Percentiles rank a stretch among this genome's conserved stretches.
Conservation (phyloP, 2,888 invertebrate species). For the Apamea sordens region DNA sequence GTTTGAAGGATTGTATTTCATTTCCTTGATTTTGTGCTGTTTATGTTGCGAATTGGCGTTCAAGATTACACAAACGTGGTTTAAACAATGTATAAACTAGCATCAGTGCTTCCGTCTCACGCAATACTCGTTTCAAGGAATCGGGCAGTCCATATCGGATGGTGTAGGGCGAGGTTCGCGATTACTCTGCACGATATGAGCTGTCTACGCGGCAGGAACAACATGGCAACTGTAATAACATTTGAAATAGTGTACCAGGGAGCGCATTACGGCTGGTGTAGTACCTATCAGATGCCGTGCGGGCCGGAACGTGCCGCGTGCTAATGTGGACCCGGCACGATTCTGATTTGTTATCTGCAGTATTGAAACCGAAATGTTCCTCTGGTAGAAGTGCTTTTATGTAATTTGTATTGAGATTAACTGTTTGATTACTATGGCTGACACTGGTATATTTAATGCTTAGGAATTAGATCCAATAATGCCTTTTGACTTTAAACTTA, state of each 20-base stretch:
- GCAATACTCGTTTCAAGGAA: slow-evolving; percentile 70
- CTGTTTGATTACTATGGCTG: slow-evolving; percentile 42
- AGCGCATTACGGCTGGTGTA: slow-evolving; percentile 77
- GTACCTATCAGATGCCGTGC: slow-evolving; percentile 85
- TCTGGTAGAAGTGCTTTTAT: slow-evolving; percentile 57
- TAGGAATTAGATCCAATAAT: neutral
- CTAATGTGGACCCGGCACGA: slow-evolving; percentile 87
- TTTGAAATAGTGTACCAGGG: slow-evolving; percentile 79
- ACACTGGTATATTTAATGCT: slow-evolving; percentile 12
- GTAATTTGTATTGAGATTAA: slow-evolving; percentile 56
- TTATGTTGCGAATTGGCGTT: slow-evolving; percentile 48
- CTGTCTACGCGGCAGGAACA: slow-evolving; percentile 76
- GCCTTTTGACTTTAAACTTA: neutral
- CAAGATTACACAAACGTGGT: slow-evolving; percentile 50
- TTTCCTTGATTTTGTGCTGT: slow-evolving; percentile 68
- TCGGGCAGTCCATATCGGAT: slow-evolving; percentile 69
- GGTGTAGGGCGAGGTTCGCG: slow-evolving; percentile 74
- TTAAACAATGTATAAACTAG: slow-evolving; percentile 61
- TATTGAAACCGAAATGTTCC: slow-evolving; percentile 66
- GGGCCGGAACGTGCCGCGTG: slow-evolving; percentile 83
- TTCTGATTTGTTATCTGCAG: slow-evolving; percentile 85
- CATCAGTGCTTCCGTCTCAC: slow-evolving; percentile 72
- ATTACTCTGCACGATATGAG: slow-evolving; percentile 79
- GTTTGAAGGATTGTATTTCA: slow-evolving; percentile 67
- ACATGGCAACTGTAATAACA: slow-evolving; percentile 80